Evolutionary conservation across 1,140 invertebrate species (phyloP).

Genomic region (Bombus terrestris): DNA sequence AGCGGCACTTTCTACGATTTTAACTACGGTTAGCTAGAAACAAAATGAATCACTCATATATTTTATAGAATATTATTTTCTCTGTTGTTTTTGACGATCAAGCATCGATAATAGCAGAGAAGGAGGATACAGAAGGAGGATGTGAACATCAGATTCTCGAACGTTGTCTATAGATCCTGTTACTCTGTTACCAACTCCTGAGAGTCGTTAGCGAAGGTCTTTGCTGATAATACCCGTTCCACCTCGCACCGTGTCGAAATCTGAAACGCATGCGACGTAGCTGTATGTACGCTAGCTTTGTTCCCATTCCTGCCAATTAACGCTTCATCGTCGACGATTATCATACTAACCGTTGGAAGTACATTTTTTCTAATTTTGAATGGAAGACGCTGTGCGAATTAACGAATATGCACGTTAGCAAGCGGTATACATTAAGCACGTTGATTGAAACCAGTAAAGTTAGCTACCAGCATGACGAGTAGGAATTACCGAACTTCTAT

Average conservation of each 20-base stretch:
- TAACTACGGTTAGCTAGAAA: neutral
- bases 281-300: neutral
- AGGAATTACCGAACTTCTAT: conserved; percentile 60
- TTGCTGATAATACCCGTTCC: neutral
- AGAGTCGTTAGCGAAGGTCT: conserved; percentile 49
- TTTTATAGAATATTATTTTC: neutral
- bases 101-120: neutral
- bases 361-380: neutral
- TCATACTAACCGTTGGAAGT: neutral
- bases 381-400: neutral
- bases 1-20: neutral
- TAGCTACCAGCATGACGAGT: conserved; percentile 14
- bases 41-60: neutral
- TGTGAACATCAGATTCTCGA: conserved; percentile 1
- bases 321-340: neutral
- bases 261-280: conserved; percentile 11
- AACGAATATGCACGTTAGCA: neutral
- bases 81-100: no score
- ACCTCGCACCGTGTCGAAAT: conserved; percentile 20
- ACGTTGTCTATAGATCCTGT: conserved; percentile 26
- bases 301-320: neutral
- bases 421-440: no score
- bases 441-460: neutral
- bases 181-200: conserved; percentile 43
- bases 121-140: neutral